Base-by-base conservation (phyloP, 1,140 invertebrate genomes). In the Achroia grisella region DNA sequence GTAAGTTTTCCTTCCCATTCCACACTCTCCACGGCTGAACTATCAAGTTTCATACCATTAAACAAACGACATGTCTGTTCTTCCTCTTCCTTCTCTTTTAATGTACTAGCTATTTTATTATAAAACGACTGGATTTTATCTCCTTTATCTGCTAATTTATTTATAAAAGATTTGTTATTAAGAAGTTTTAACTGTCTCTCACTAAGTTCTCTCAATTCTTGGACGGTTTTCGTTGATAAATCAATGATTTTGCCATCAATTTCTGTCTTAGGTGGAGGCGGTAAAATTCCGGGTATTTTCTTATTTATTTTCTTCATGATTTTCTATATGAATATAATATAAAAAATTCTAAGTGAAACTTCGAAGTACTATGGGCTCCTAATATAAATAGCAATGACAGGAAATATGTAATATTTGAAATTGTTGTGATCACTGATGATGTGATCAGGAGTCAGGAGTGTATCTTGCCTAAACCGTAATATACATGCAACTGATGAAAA, bases 101-200 rank as follows among this genome's bases (percentile, higher is more conserved):
- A 62, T 75, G 91, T 90, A 11, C 67, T 64, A 4, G 86, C 37
- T 45, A 93, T 63, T 56, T 88, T 89, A 4, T 89, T 74, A 35
- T 87, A 74, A 14, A 91, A 88, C 11, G 72, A 62, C 50, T 81
- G 74, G 29, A 93, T 89, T 69, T 89, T 92, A 37, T 87, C 84
- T 6, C 92, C 92, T 73, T 91, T 92, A 52, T 93, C 92, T 0
- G 90, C 86, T 45, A 93, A 67, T 56, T 87, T 90, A 4, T 62
- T 84, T 36, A 85, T 71, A 50, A 87, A 87, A 13, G 48, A 12
- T 44, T 83, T 86, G 42, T 81, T 81, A 37, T 71, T 72, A 31
- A 84, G 35, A 12, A 84, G 58, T 55, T 84, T 84, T 10, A 61
- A 17, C 42, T 84, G 77, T 17, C 80, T 52, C 40, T 80, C 71